Evolutionary conservation across 1,140 invertebrate genomes (phyloP).

Genomic region (Heliconius congener): DNA sequence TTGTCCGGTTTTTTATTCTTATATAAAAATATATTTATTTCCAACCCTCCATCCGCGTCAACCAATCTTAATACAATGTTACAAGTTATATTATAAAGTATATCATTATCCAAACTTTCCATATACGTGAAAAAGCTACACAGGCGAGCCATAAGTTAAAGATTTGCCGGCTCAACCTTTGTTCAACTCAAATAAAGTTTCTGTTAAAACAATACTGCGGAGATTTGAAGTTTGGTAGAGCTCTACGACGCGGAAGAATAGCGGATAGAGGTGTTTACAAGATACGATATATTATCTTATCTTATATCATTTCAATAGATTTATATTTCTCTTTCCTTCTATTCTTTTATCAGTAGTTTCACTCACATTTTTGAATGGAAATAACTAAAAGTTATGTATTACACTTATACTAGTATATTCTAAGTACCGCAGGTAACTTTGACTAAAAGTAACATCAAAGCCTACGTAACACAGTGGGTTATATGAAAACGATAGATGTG

Average conservation of each 20-base stretch:
- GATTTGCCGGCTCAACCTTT: constrained; percentile 28
- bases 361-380: not conserved
- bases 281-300: not conserved
- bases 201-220: constrained; percentile 30
- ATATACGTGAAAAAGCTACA: constrained; percentile 12
- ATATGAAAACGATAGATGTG: too few species aligned
- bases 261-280: not conserved
- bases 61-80: not conserved
- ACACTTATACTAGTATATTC: too few species aligned
- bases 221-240: constrained; percentile 25
- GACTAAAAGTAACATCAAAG: too few species aligned
- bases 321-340: not conserved
- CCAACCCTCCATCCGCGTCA: not conserved
- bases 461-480: too few species aligned
- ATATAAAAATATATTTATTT: too few species aligned
- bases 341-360: too few species aligned
- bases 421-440: too few species aligned
- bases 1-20: too few species aligned
- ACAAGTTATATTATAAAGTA: not conserved
- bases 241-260: constrained; percentile 19
- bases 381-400: too few species aligned
- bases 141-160: constrained; percentile 13
- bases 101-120: constrained; percentile 4
- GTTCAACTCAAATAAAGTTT: constrained; percentile 31
- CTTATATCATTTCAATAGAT: not conserved